phyloP scores from a whole-genome alignment of 2,888 invertebrate species.

The Axea sp. region DNA sequence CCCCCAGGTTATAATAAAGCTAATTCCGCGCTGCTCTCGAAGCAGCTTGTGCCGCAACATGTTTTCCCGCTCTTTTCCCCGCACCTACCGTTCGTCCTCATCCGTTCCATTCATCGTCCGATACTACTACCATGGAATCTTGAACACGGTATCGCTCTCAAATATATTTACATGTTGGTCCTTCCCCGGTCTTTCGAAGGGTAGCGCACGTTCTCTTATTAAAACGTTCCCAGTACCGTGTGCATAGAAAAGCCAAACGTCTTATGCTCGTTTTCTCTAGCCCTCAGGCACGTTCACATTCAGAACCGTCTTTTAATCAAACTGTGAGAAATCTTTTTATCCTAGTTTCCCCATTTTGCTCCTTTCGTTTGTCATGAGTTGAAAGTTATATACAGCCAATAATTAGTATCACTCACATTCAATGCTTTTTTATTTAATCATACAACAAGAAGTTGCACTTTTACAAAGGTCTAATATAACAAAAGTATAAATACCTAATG shows the following conservation, averaged over 20 bases:
- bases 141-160: slow-evolving; percentile 59
- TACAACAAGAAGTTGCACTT: too few species aligned
- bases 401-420: too few species aligned
- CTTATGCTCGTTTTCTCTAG: slow-evolving; percentile 29
- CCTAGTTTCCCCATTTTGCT: background rate
- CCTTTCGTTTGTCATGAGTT: background rate
- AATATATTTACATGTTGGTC: slow-evolving; percentile 71
- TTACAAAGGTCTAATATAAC: too few species aligned
- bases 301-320: slow-evolving; percentile 10
- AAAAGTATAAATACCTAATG: too few species aligned
- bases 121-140: slow-evolving; percentile 59
- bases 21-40: slow-evolving; percentile 78
- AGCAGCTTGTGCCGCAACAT: slow-evolving; percentile 78
- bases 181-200: slow-evolving; percentile 58
- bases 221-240: slow-evolving; percentile 72
- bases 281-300: slow-evolving; percentile 15
- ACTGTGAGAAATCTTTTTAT: slow-evolving; percentile 2
- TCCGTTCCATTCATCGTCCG: slow-evolving; percentile 62
- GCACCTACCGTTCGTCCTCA: slow-evolving; percentile 59
- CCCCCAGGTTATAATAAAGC: slow-evolving; percentile 79
- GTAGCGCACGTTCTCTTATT: slow-evolving; percentile 72
- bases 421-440: too few species aligned
- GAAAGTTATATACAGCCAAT: too few species aligned
- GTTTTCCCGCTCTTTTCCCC: slow-evolving; percentile 74
- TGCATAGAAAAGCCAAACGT: slow-evolving; percentile 50